These are phyloP conservation scores for Pica pica DNA, from an alignment of 2,113 vertebrate genomes.

Conservation along the genomic window DNA sequence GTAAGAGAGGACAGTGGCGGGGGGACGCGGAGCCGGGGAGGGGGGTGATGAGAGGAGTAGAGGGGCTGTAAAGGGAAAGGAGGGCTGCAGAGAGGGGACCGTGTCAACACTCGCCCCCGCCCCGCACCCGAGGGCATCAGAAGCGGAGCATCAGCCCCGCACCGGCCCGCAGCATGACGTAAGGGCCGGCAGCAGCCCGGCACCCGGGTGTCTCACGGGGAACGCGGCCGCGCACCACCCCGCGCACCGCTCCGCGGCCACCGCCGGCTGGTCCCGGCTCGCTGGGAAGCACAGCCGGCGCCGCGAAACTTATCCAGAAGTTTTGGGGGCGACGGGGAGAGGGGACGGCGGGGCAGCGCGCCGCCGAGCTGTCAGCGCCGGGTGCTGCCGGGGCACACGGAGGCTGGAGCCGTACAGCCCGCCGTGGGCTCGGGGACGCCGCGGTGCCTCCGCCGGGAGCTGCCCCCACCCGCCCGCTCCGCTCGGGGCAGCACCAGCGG, in stretches of 20 bases:
- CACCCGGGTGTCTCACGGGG: conserved; percentile 62
- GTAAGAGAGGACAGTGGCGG: not conserved
- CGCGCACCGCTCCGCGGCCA: not conserved
- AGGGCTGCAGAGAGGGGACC: conserved; percentile 43
- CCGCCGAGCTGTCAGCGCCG: not conserved
- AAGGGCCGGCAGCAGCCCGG: conserved; percentile 75
- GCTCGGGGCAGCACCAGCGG: not conserved
- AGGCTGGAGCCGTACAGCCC: not conserved
- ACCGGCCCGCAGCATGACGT: conserved; percentile 93
- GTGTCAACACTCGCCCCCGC: conserved; percentile 74
- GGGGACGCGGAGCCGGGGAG: not conserved
- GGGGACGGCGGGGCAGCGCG: not conserved
- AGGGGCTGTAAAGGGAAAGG: conserved; percentile 20
- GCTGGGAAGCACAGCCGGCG: not conserved
- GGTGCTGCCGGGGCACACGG: not conserved
- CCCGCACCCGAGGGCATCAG: conserved; percentile 76
- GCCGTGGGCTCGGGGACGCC: not conserved
- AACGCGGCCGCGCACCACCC: not conserved
- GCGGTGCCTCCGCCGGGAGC: not conserved
- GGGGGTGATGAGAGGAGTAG: not conserved
- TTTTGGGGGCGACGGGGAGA: not conserved
- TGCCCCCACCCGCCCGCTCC: not conserved
- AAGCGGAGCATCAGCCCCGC: conserved; percentile 84
- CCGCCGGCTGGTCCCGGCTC: not conserved
- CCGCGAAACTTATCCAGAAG: conserved; percentile 52